These are phyloP conservation scores for Papilio glaucus DNA, from an alignment of 1,140 invertebrate genomes.

Conservation along the genomic window DNA sequence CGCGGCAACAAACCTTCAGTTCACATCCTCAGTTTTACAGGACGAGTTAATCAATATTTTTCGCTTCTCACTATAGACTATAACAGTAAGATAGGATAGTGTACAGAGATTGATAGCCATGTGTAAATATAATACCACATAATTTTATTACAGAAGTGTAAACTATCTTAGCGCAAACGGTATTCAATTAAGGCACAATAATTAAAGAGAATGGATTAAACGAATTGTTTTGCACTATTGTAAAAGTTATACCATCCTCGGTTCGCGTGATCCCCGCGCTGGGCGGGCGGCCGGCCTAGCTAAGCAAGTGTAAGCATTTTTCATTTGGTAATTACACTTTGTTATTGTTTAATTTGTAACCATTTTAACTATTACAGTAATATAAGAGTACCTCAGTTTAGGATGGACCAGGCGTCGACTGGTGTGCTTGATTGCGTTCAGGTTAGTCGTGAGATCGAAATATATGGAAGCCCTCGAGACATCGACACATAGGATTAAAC, in stretches of 20 bases:
- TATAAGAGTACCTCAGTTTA: constrained; percentile 81
- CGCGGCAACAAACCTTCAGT: constrained; percentile 67
- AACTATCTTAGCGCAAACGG: constrained; percentile 78
- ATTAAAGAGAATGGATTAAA: constrained; percentile 67
- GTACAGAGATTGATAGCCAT: constrained; percentile 78
- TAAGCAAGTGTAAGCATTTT: constrained; percentile 81
- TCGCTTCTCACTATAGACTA: constrained; percentile 70
- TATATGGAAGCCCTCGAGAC: constrained; percentile 70
- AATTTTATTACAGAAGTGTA: constrained; percentile 79
- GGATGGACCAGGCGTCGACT: constrained; percentile 82
- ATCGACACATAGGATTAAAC: constrained; percentile 77
- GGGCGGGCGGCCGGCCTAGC: constrained; percentile 71
- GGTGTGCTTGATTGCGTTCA: constrained; percentile 74
- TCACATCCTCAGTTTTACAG: constrained; percentile 76
- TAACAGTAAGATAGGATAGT: constrained; percentile 76
- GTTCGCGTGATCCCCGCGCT: constrained; percentile 64
- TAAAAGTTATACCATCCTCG: constrained; percentile 73
- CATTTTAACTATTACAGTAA: constrained; percentile 81
- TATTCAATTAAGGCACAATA: constrained; percentile 77
- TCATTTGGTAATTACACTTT: constrained; percentile 79
- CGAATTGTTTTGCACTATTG: constrained; percentile 75
- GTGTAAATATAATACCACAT: constrained; percentile 74
- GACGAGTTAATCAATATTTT: constrained; percentile 59
- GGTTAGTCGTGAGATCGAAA: constrained; percentile 69
- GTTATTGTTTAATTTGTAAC: constrained; percentile 82